These are phyloP conservation scores for Colinus virginianus DNA, from an alignment of 2,113 vertebrate genomes.

Conservation along the genomic window DNA sequence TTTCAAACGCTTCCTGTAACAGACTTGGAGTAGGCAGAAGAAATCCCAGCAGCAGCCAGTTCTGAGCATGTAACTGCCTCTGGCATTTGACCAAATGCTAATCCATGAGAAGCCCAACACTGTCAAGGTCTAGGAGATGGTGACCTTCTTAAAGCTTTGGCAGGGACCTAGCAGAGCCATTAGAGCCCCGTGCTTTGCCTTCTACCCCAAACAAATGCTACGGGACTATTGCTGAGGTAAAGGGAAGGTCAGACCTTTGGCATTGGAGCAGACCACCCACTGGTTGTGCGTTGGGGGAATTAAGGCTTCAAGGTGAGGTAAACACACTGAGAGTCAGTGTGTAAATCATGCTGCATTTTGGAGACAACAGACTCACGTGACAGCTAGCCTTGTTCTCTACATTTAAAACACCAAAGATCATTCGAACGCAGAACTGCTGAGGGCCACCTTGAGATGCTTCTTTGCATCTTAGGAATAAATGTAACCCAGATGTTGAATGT, in stretches of 20 bases:
- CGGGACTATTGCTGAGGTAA: slow-evolving; percentile 59
- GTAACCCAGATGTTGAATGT: not conserved
- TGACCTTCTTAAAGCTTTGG: slow-evolving; percentile 47
- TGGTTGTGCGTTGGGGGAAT: slow-evolving; percentile 59
- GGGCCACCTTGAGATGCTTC: slow-evolving; percentile 21
- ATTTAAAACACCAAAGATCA: slow-evolving; percentile 43
- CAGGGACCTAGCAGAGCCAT: not conserved
- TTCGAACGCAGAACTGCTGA: slow-evolving; percentile 2
- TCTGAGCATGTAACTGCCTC: slow-evolving; percentile 5
- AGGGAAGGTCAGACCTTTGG: slow-evolving; percentile 53
- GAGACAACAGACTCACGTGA: not conserved
- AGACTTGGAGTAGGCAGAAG: not conserved
- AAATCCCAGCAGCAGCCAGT: not conserved
- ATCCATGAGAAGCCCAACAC: not conserved
- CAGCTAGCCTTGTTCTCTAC: slow-evolving; percentile 57
- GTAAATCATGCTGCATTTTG: slow-evolving; percentile 42
- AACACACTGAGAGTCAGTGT: slow-evolving; percentile 64
- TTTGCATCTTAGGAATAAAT: slow-evolving; percentile 7
- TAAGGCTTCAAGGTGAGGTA: slow-evolving; percentile 82
- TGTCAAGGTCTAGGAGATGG: not conserved
- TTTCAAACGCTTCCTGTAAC: slow-evolving; percentile 14
- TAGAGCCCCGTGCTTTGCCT: slow-evolving; percentile 41
- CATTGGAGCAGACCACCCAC: slow-evolving; percentile 56
- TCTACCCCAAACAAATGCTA: slow-evolving; percentile 58
- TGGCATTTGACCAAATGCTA: not conserved